Evolutionary conservation across 2,888 invertebrate species (phyloP), one percentile per base, ranked within the genome.

Genomic region (Leucophenga maculata): DNA sequence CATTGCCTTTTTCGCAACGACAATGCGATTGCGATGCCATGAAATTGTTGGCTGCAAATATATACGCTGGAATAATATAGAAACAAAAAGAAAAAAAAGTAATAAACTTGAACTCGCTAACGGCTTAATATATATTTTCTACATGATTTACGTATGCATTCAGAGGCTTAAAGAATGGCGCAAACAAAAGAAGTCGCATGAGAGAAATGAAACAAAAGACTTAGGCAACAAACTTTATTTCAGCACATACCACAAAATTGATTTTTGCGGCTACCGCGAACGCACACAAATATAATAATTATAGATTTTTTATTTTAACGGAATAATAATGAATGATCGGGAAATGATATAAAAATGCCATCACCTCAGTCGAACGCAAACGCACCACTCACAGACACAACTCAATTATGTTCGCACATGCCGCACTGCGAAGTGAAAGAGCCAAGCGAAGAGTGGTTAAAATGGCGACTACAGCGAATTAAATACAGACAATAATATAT

Each of bases 161-260:
- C 59, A 59, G 14, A 26, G 26, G 26, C 26, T 26, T 26, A 26
- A 26, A 26, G 26, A 26, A 26, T 26, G 4, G 26, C 2, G 26
- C 26, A 3, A 3, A 26, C 26, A 26, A 26, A n/a, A n/a, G n/a
- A n/a, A n/a, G n/a, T n/a, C n/a, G n/a, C n/a, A n/a, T n/a, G n/a
- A n/a, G n/a, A n/a, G n/a, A n/a, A n/a, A n/a, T n/a, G n/a, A 77
- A 77, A 84, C 80, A 84, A 84, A 80, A 84, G 80, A 84, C 80
- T 77, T 76, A 73, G 71, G 82, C 82, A 83, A 84, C 83, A 68
- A 84, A 80, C 85, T 84, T 68, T 55, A 20, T 64, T 64, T 64
- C 26, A 26, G 39, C 62, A 64, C 62, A 48, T 64, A 32, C 46
- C n/a, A 20, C 22, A 18, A 46, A 64, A 64, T 64, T 64, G 62